Evolutionary conservation across 2,113 vertebrate species (phyloP).

Genomic region (Colaptes auratus): DNA sequence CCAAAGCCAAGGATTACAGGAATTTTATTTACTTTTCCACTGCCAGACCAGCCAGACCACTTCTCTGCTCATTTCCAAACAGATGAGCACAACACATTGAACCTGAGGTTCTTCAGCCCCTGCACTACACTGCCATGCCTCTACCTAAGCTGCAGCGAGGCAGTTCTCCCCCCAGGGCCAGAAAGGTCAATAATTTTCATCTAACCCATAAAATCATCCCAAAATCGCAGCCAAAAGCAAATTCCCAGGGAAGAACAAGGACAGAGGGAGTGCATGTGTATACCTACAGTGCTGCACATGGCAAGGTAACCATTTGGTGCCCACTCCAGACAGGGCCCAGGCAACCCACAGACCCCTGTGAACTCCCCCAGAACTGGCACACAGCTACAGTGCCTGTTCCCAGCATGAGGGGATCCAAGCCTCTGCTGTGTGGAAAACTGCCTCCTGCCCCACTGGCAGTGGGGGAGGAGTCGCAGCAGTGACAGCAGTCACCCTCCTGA

Average conservation of each 20-base stretch:
- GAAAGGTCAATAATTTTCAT: background rate
- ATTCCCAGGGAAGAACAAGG: background rate
- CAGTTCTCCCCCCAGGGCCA: background rate
- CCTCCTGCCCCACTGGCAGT: background rate
- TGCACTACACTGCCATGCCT: rapidly evolving
- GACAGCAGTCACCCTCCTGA: background rate
- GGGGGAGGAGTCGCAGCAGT: too few species aligned
- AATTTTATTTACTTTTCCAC: background rate
- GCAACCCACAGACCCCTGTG: background rate
- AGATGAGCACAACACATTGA: background rate
- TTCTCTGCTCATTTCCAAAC: background rate
- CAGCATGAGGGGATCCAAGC: rapidly evolving
- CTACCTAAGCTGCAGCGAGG: background rate
- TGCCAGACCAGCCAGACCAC: background rate
- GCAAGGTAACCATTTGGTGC: background rate
- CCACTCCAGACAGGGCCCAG: background rate
- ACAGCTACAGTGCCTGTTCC: background rate
- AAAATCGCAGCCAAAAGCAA: constrained; percentile 4
- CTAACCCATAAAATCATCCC: background rate
- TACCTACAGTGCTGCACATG: rapidly evolving
- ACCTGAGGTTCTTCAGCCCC: background rate
- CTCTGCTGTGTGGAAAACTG: background rate
- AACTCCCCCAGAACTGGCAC: rapidly evolving
- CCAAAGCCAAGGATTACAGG: background rate
- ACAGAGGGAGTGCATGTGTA: rapidly evolving